Percentiles rank a stretch among this genome's conserved stretches.
Evolutionary conservation across 2,113 vertebrate species (phyloP).

Genomic region (Reinhardtius hippoglossoides): DNA sequence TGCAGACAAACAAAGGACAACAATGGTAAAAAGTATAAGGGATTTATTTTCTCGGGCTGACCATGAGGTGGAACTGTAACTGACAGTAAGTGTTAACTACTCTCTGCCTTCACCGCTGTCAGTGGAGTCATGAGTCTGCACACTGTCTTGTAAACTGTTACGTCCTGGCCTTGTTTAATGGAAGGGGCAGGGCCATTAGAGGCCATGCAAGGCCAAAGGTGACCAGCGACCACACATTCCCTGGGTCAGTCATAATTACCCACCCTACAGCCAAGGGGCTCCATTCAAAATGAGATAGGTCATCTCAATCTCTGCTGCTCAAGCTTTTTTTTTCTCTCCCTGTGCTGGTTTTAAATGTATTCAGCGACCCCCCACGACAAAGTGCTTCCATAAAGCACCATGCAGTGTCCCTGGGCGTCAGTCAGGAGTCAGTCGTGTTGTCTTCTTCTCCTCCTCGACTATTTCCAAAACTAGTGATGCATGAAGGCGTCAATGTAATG

Average conservation of each 20-base stretch:
- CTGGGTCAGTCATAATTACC: conserved; percentile 78
- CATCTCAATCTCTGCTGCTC: conserved; percentile 67
- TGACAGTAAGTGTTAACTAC: too few species aligned
- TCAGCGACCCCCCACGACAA: conserved; percentile 67
- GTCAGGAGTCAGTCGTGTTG: background rate
- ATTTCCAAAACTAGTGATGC: conserved; percentile 42
- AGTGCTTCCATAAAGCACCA: conserved; percentile 75
- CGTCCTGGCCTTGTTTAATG: conserved; percentile 60
- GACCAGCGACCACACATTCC: conserved; percentile 49
- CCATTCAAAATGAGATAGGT: conserved; percentile 68
- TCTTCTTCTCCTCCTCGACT: conserved; percentile 38
- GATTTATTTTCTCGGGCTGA: background rate
- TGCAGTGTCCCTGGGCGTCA: conserved; percentile 59
- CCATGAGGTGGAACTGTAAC: too few species aligned
- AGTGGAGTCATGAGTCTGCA: too few species aligned
- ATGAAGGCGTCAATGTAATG: conserved; percentile 21
- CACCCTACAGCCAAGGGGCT: conserved; percentile 53
- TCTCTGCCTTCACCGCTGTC: too few species aligned
- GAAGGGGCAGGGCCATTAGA: conserved; percentile 35
- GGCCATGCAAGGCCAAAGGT: conserved; percentile 48
- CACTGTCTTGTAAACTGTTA: conserved; percentile 44
- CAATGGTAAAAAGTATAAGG: background rate
- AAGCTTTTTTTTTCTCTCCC: conserved; percentile 36
- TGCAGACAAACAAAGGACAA: too few species aligned
- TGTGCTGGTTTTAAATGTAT: conserved; percentile 60